Percentiles rank a stretch among this genome's conserved stretches.
Evolutionary conservation across 2,888 invertebrate species (phyloP).

Genomic region (Netelia virgata): DNA sequence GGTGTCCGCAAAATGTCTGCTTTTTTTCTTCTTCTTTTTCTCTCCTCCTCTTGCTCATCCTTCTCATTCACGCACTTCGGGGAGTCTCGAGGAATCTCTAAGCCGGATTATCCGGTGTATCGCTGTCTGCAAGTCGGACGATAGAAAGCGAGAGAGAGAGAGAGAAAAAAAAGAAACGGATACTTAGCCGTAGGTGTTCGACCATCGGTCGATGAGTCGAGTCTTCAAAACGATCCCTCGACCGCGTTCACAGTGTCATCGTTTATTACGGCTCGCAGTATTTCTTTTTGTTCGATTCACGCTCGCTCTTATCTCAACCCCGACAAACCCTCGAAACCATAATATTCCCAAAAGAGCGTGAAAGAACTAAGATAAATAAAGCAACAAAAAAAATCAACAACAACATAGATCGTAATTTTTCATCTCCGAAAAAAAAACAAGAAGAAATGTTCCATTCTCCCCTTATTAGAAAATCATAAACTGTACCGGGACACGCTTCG

Average conservation of each 20-base stretch:
- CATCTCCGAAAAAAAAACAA: conserved; percentile 1
- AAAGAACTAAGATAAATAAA: not conserved
- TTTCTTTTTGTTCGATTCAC: not conserved
- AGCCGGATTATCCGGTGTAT: conserved; percentile 83
- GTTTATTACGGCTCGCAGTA: too few relatives aligned
- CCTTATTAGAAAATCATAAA: conserved; percentile 62
- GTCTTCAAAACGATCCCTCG: conserved; percentile 40
- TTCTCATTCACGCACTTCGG: conserved; percentile 75
- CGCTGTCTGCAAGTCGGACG: conserved; percentile 55
- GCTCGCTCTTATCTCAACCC: not conserved
- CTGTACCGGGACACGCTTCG: conserved; percentile 41
- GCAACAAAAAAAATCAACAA: conserved; percentile 22
- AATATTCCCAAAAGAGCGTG: conserved; percentile 21
- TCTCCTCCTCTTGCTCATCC: conserved; percentile 63
- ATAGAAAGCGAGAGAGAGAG: conserved; percentile 5
- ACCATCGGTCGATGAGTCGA: conserved; percentile 33
- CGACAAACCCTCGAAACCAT: not conserved
- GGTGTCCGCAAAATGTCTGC: conserved; percentile 53
- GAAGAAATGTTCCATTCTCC: conserved; percentile 16
- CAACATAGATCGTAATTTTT: conserved; percentile 35
- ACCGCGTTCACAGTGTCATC: not conserved
- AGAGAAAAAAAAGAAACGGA: conserved; percentile 40
- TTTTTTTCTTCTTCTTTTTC: not conserved
- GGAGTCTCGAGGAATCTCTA: conserved; percentile 77
- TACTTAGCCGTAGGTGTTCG: conserved; percentile 55